phyloP scores from a whole-genome alignment of 2,797 vertebrate genomes.

The Spinibarbus caldwelli region DNA sequence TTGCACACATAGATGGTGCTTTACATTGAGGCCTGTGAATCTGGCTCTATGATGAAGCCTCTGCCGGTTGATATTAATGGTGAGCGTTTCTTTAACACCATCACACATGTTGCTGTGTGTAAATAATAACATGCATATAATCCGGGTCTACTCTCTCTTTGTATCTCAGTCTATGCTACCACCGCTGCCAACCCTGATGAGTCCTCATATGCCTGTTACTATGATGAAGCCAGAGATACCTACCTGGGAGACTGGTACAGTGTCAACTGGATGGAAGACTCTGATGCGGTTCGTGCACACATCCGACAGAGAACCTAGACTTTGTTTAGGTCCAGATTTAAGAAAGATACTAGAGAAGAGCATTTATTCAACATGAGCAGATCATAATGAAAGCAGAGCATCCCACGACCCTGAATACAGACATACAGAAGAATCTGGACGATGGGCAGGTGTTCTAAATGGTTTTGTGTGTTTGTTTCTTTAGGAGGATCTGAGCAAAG shows the following conservation, averaged over 20 bases:
- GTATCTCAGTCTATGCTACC: slow-evolving; percentile 88
- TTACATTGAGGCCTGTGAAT: slow-evolving; percentile 97
- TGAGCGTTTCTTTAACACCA: slow-evolving; percentile 67
- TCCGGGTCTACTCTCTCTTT: not conserved
- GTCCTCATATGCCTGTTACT: slow-evolving; percentile 97
- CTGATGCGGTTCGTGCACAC: slow-evolving; percentile 82
- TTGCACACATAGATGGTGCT: slow-evolving; percentile 88
- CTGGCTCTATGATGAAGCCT: slow-evolving; percentile 95
- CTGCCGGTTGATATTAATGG: slow-evolving; percentile 87
- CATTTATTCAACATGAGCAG: not conserved
- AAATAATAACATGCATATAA: not conserved
- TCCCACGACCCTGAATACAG: no score
- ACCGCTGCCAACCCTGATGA: slow-evolving; percentile 89
- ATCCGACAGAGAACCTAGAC: not conserved
- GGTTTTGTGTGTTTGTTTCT: slow-evolving; percentile 32
- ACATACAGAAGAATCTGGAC: no score
- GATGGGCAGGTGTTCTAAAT: not conserved
- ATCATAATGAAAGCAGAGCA: no score
- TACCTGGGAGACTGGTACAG: slow-evolving; percentile 98
- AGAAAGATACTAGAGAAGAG: not conserved
- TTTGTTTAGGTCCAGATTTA: not conserved
- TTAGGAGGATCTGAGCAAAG: slow-evolving; percentile 90
- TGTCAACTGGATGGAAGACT: slow-evolving; percentile 99
- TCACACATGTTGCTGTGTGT: not conserved
- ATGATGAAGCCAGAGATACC: slow-evolving; percentile 86